Conservation (phyloP, 2,113 vertebrate species). For the Hystrix cristata region DNA sequence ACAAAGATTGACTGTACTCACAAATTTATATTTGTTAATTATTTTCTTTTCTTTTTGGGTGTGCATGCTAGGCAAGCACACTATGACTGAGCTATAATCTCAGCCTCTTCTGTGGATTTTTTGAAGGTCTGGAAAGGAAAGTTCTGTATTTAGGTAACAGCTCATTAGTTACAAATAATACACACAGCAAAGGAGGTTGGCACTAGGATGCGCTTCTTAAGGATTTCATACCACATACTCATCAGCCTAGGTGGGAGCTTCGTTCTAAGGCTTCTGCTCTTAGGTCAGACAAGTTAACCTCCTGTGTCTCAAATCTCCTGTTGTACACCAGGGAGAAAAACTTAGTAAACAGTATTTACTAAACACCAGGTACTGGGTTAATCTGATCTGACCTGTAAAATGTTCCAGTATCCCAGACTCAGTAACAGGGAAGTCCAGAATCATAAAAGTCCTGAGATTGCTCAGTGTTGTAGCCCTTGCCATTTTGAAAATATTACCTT, state of each 20-base stretch:
- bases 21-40: background rate
- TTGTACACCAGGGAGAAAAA: background rate
- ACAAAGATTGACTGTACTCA: background rate
- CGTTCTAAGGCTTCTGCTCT: background rate
- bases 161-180: background rate
- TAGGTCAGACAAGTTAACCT: background rate
- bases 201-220: background rate
- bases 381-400: background rate
- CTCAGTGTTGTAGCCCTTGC: background rate
- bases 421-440: background rate
- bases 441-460: background rate
- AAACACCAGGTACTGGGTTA: background rate
- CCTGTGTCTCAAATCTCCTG: background rate
- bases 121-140: background rate
- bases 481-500: background rate
- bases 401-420: background rate
- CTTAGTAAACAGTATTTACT: background rate
- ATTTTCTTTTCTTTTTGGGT: background rate
- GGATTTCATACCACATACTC: background rate
- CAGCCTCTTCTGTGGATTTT: background rate
- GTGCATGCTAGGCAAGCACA: background rate
- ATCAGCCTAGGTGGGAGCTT: background rate
- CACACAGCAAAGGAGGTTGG: background rate
- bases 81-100: background rate
- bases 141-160: background rate